Evolutionary conservation across 53 echinoderm and acorn worm genomes (phyloP).

Genomic region (Hippasteria phrygiana): DNA sequence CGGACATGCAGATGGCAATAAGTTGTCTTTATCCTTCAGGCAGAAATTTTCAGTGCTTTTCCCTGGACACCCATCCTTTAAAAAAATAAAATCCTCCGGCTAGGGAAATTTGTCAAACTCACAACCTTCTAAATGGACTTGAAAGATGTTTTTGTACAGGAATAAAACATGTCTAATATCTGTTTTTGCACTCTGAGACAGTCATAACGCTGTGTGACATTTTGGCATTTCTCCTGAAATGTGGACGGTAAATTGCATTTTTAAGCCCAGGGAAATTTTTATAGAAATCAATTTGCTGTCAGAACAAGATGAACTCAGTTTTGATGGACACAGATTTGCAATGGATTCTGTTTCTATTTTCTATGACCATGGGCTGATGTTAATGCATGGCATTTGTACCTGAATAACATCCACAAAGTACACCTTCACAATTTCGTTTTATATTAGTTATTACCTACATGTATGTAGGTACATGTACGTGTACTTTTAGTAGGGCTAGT

Average conservation of each 20-base stretch:
- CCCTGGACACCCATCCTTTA: neutral
- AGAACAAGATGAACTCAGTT: neutral
- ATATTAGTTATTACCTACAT: too few relatives aligned
- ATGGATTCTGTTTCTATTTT: neutral
- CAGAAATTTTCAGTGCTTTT: neutral
- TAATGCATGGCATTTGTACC: too few relatives aligned
- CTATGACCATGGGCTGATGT: neutral
- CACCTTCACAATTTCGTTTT: too few relatives aligned
- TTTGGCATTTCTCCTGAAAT: neutral
- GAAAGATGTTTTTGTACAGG: neutral
- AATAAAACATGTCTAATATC: too few relatives aligned
- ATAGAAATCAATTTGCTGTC: constrained; percentile 21
- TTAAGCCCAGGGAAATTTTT: neutral
- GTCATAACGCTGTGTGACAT: too few relatives aligned
- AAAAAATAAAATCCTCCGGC: neutral
- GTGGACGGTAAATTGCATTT: neutral
- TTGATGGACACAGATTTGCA: neutral
- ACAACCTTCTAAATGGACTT: neutral
- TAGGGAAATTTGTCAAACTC: neutral
- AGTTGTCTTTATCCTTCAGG: neutral
- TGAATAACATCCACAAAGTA: too few relatives aligned
- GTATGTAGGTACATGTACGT: too few relatives aligned
- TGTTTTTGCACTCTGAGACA: too few relatives aligned
- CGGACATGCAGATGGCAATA: neutral
- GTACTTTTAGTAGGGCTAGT: too few relatives aligned